phyloP scores from a whole-genome alignment of 2,888 invertebrate species.

The Galeruca laticollis region DNA sequence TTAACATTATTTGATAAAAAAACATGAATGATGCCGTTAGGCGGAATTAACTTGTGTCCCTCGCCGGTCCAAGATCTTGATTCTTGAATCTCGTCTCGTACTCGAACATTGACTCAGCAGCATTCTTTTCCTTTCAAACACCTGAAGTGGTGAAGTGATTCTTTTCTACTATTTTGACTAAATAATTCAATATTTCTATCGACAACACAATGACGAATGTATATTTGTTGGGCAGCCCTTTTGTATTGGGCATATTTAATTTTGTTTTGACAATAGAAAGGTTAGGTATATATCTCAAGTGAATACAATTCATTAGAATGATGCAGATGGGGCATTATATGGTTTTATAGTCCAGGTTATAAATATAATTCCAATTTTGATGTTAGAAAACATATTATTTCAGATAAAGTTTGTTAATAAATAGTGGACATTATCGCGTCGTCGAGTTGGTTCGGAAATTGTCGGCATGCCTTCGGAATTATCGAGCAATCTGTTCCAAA shows the following conservation, averaged over 20 bases:
- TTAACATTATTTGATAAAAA: no score
- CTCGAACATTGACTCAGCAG: conserved; percentile 42
- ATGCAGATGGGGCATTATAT: no score
- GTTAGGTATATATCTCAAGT: conserved; percentile 14
- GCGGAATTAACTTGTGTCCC: conserved; percentile 29
- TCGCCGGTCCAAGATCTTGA: conserved; percentile 31
- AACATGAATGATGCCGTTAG: background rate
- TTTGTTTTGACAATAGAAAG: conserved; percentile 27
- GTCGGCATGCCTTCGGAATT: no score
- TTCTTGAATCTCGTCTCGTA: conserved; percentile 25
- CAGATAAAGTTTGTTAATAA: no score
- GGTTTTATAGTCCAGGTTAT: background rate
- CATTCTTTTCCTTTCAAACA: conserved; percentile 39
- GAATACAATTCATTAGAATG: conserved; percentile 26
- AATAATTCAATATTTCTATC: conserved; percentile 42
- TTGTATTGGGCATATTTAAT: conserved; percentile 27
- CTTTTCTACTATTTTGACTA: conserved; percentile 43
- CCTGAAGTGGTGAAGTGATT: conserved; percentile 47
- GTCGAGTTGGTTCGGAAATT: no score
- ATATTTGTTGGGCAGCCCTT: conserved; percentile 14
- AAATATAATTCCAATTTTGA: background rate
- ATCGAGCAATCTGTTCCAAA: no score
- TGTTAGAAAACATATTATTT: no score
- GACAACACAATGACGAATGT: conserved; percentile 44
- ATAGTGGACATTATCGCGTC: no score